Base-by-base conservation (phyloP, 2,888 invertebrate genomes). In the Sesia bembeciformis region DNA sequence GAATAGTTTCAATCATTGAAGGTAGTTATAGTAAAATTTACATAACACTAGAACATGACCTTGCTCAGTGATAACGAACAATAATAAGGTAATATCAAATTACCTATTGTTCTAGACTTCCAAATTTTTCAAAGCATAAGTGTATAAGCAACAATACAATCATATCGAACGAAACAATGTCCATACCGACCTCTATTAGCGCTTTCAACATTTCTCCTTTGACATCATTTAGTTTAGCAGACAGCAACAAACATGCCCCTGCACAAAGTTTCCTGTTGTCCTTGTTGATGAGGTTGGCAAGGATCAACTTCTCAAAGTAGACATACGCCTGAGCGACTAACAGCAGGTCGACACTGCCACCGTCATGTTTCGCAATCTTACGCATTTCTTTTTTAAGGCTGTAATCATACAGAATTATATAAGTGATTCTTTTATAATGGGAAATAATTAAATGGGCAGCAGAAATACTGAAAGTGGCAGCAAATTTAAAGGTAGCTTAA, bases 261-360 rank as follows among this genome's bases (percentile, higher is more conserved):
- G 98, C 98, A 77, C 98, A 98, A 57, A 98, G 89, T 84, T 98
- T 99, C 51, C 99, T 92, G 76, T 99, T 99, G 74, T 94, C 94
- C 83, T 99, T 99, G 72, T 97, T 98, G 53, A 99, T 96, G 58
- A 98, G 90, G 74, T 96, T 95, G 62, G 95, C 95, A 53, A 98
- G 90, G 65, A 99, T 97, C 54, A 99, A 90, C 78, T 98, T 98
- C 81, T 99, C 99, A 82, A 98, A 99, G 85, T 97, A 99, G n/a
- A 98, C 98, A 76, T 97, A 98, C 0, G 98, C 96, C 78, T 98
- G 97, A 23, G 99, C 98, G 23, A 99, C 96, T 0, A 97, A 97
- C 58, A 98, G 90, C 57, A 98, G 89, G 85, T 99, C 98, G 56
- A 93, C 90, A 53, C 92, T 91, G 57, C 94, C 94, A 66, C 92